Percentiles rank a stretch among this genome's conserved stretches.
Evolutionary conservation across 2,797 vertebrate genomes (phyloP).

Genomic region (Onychomys leucogaster): DNA sequence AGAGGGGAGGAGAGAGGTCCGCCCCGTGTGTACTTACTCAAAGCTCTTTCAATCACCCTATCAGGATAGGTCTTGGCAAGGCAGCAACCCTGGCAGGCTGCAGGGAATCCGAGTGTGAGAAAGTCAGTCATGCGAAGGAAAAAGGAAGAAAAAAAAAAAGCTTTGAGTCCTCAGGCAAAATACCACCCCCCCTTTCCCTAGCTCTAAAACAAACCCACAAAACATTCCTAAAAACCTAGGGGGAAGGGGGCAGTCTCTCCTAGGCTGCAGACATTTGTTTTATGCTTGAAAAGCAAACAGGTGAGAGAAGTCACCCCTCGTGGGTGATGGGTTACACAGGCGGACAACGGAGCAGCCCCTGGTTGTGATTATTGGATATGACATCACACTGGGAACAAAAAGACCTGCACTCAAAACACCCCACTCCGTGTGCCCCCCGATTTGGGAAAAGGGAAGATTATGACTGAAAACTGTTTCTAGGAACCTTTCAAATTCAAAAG

Average conservation of each 20-base stretch:
- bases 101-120: conserved; percentile 95
- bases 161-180: conserved; percentile 81
- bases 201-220: conserved; percentile 71
- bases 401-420: neutral
- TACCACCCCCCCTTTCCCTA: conserved; percentile 50
- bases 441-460: neutral
- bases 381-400: conserved; percentile 37
- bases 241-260: conserved; percentile 33
- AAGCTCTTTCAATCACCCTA: conserved; percentile 84
- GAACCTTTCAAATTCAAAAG: conserved; percentile 18
- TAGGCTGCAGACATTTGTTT: conserved; percentile 63
- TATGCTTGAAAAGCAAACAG: conserved; percentile 72
- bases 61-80: conserved; percentile 86
- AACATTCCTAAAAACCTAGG: conserved; percentile 34
- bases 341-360: neutral
- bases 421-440: conserved; percentile 12
- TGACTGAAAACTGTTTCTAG: neutral
- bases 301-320: conserved; percentile 43
- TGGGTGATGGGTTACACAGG: neutral
- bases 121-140: conserved; percentile 92
- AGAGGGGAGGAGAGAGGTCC: conserved; percentile 81
- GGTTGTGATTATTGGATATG: neutral
- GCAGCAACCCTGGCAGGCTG: conserved; percentile 89
- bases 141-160: neutral
- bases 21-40: conserved; percentile 81